Conservation (phyloP, 92 coral and sea anemone species). For the Siderastrea siderea region DNA sequence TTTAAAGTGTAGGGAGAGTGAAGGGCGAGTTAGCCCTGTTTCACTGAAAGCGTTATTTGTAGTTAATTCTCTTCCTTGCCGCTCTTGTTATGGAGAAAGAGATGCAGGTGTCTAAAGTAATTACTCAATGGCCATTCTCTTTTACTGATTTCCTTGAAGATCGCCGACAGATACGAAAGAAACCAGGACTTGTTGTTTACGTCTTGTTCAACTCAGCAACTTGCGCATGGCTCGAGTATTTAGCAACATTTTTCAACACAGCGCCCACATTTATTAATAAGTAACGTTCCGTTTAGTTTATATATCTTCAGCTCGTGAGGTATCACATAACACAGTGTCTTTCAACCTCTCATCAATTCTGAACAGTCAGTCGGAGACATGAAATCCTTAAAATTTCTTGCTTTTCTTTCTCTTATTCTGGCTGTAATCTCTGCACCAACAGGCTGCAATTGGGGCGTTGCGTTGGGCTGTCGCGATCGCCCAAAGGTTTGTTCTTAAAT, state of each 20-base stretch:
- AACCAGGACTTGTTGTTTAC: background rate
- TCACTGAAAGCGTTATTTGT: too few relatives aligned
- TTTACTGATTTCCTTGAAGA: too few relatives aligned
- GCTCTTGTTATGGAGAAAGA: too few relatives aligned
- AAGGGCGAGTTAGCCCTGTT: too few relatives aligned
- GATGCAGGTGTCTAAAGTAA: too few relatives aligned
- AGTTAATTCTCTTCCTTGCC: too few relatives aligned
- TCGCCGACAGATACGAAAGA: too few relatives aligned
- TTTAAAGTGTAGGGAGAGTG: too few relatives aligned
- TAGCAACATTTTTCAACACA: background rate
- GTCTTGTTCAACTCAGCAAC: background rate
- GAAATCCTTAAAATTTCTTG: background rate
- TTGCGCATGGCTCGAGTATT: background rate
- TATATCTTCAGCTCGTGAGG: background rate
- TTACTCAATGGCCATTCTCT: too few relatives aligned
- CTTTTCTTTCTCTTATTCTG: background rate
- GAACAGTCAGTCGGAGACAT: background rate
- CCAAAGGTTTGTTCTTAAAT: background rate
- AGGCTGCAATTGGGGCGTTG: background rate
- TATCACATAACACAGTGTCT: background rate
- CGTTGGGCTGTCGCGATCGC: background rate
- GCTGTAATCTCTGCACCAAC: background rate
- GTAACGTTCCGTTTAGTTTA: background rate
- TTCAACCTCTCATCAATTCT: background rate
- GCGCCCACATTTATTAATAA: background rate